Base-by-base conservation (phyloP, 2,888 invertebrate species). In the Polylopha cassiicola region DNA sequence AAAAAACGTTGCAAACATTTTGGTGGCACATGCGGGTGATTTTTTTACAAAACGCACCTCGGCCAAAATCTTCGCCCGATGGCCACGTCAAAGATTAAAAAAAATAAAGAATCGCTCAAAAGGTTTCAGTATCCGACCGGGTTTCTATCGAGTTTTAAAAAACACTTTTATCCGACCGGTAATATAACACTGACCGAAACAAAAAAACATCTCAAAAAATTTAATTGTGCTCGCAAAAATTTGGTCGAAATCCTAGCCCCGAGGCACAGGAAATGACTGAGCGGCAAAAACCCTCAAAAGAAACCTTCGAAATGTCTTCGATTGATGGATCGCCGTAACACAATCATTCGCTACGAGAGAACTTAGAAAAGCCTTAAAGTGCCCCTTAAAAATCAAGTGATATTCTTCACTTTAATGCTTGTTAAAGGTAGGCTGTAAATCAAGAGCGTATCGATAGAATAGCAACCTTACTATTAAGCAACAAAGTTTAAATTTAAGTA, bases 371-470 rank as follows among this genome's bases (percentile, higher is more conserved):
- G 68, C 77, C 70, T 71, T 77, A 75, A 79, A 81, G 78, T 74
- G 81, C 79, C 78, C 79, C 79, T 79, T 75, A 74, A 74, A 71
- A 75, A 77, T 79, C 77, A 74, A 79, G 76, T 77, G 81, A 80
- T 76, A 78, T 80, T 74, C 73, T 78, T 75, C 73, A 78, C 72
- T 68, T 75, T 72, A 62, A 64, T 61, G 60, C 51, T 53, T 54
- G 55, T 58, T 55, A 53, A 55, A 47, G 57, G 47, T 48, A 41
- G 28, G 42, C 43, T 50, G 54, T 54, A 51, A 48, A 33, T 43
- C 8, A 10, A 3, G 1, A 17, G 3, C 4, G 3, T 2, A 6
- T 23, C 24, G 30, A 14, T 13, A n/a, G 16, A 14, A 11, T 8
- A 13, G n/a, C 26, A 11, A 36, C 21, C 24, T 5, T 36, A 24